Conservation (phyloP, 2,113 vertebrate genomes). For the Anguilla rostrata region DNA sequence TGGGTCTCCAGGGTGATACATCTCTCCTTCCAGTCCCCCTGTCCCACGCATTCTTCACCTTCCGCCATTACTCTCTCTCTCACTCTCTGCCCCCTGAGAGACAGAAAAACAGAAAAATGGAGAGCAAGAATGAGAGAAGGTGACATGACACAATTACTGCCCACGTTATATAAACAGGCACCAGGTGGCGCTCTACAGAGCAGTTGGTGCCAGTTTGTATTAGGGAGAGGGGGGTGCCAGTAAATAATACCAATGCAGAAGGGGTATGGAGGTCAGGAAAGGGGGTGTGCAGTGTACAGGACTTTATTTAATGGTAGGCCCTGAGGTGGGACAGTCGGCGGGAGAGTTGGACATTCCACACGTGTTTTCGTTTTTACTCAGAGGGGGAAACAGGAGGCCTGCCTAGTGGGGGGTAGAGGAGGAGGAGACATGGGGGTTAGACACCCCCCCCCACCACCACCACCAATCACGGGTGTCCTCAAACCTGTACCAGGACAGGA, state of each 20-base stretch:
- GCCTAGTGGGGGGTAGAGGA: not conserved
- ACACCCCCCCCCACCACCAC: not conserved
- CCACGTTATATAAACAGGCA: not conserved
- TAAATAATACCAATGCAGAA: not conserved
- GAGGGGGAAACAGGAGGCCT: not conserved
- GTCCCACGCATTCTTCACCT: constrained; percentile 73
- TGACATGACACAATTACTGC: not conserved
- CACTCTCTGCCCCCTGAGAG: not conserved
- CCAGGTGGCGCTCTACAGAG: not conserved
- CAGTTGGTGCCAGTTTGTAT: not conserved
- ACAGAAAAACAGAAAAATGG: constrained; percentile 27
- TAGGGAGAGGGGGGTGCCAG: not conserved
- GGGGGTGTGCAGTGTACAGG: not conserved
- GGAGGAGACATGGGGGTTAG: not conserved
- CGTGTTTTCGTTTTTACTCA: not conserved
- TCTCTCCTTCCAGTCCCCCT: constrained; percentile 90
- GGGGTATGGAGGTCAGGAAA: not conserved
- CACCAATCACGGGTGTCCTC: not conserved
- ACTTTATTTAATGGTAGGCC: not conserved
- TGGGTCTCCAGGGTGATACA: constrained; percentile 89
- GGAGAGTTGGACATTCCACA: not conserved
- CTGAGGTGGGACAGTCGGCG: not conserved
- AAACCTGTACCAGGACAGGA: not conserved
- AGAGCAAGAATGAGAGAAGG: not conserved
- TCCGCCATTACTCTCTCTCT: constrained; percentile 76